Percentiles rank a stretch among this genome's conserved stretches.
These are phyloP conservation scores for Cecidostiba fungosa DNA, from an alignment of 2,888 invertebrate species.

Conservation along the genomic window DNA sequence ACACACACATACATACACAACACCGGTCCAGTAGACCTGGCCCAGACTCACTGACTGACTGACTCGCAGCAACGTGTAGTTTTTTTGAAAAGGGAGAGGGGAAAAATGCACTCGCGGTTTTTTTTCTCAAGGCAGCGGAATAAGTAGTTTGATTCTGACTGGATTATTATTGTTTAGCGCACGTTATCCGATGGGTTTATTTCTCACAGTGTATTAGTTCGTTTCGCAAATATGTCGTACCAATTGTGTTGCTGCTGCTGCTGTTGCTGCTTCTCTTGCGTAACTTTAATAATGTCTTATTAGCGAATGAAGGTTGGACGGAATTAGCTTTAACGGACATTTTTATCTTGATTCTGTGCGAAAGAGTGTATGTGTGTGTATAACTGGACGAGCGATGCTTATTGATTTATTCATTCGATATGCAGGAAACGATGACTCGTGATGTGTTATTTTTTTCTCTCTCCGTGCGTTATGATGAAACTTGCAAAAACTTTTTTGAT, in stretches of 20 bases:
- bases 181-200: conserved; percentile 3
- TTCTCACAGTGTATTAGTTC: neutral
- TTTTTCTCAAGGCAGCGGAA: neutral
- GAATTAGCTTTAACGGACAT: conserved; percentile 48
- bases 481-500: neutral
- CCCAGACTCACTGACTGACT: conserved; percentile 30
- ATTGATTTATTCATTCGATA: conserved; percentile 13
- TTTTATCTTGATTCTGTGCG: conserved; percentile 31
- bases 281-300: conserved; percentile 55
- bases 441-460: neutral
- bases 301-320: conserved; percentile 51
- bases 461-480: neutral
- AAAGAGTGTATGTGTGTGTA: neutral
- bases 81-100: neutral
- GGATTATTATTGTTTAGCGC: conserved; percentile 14
- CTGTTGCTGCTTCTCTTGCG: conserved; percentile 37
- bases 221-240: conserved; percentile 32
- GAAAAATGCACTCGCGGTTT: neutral
- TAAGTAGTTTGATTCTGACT: neutral
- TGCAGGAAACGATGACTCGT: neutral
- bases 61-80: neutral
- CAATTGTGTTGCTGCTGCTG: conserved; percentile 18
- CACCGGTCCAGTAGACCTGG: conserved; percentile 39
- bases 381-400: neutral
- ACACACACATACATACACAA: no score